Evolutionary conservation across 1,140 invertebrate genomes (phyloP).

Genomic region (Drosophila funebris): DNA sequence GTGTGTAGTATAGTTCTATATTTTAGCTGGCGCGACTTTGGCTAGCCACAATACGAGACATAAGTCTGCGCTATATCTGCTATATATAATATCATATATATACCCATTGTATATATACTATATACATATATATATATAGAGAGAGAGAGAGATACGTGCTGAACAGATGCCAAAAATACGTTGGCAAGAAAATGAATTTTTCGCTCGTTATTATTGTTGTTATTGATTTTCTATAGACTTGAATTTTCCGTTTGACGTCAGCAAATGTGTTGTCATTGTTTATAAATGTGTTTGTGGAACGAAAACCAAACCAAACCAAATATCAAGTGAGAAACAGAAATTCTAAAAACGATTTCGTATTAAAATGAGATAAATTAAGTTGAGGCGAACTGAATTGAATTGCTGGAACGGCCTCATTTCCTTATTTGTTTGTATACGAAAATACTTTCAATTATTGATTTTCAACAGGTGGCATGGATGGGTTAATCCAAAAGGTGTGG

Average conservation of each 20-base stretch:
- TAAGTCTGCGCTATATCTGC: constrained; percentile 40
- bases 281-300: constrained; percentile 18
- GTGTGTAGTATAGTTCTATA: constrained; percentile 48
- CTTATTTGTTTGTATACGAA: constrained; percentile 30
- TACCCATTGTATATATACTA: background rate
- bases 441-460: constrained; percentile 28
- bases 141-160: too few relatives aligned
- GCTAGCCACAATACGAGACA: constrained; percentile 79
- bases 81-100: constrained; percentile 11
- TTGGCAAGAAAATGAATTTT: constrained; percentile 57
- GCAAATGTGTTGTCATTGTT: constrained; percentile 38
- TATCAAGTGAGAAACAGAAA: background rate
- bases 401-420: constrained; percentile 39
- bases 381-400: too few relatives aligned
- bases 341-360: constrained; percentile 13
- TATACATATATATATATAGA: constrained; percentile 17
- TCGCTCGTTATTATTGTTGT: constrained; percentile 33
- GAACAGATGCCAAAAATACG: constrained; percentile 70
- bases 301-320: constrained; percentile 4
- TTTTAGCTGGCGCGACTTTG: constrained; percentile 66
- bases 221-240: constrained; percentile 29
- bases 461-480: constrained; percentile 26
- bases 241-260: constrained; percentile 54
- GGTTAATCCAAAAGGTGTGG: background rate
- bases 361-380: background rate